A percentile compares a stretch with the other conserved stretches of the same genome.
phyloP scores from a whole-genome alignment of 2,113 vertebrate species.

The Coracopsis vasa region DNA sequence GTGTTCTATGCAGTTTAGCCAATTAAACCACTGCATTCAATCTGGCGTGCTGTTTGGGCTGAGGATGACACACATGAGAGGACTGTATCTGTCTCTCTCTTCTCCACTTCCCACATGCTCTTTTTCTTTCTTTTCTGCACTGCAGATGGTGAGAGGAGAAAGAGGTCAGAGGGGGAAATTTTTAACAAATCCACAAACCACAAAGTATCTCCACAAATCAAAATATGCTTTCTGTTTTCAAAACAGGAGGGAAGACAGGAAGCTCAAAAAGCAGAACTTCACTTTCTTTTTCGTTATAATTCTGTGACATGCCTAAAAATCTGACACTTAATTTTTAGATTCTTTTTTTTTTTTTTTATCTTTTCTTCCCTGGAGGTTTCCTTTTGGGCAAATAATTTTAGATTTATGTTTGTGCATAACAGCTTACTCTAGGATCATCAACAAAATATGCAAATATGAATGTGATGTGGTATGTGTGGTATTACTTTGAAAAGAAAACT shows the following conservation, averaged over 20 bases:
- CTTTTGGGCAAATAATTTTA: neutral
- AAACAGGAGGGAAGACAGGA: neutral
- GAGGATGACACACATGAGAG: accelerated
- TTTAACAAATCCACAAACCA: neutral
- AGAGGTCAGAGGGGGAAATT: accelerated
- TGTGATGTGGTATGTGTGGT: neutral
- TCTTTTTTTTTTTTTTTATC: neutral
- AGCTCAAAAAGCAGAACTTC: neutral
- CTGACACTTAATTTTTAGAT: neutral
- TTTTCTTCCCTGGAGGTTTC: neutral
- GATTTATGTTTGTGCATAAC: neutral
- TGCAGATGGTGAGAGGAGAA: neutral
- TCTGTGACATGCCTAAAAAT: neutral
- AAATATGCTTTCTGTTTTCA: neutral
- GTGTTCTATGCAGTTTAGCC: neutral
- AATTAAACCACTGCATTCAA: accelerated
- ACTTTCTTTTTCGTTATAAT: neutral
- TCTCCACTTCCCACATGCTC: neutral
- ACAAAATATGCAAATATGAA: neutral
- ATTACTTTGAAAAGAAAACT: neutral
- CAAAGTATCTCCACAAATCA: neutral
- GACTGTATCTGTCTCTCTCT: accelerated
- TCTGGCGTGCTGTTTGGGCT: neutral
- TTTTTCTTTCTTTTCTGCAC: neutral
- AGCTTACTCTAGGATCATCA: neutral